A percentile compares a stretch with the other conserved stretches of the same genome.
Evolutionary conservation across 2,888 invertebrate species (phyloP).

Genomic region (Chironomus riparius): DNA sequence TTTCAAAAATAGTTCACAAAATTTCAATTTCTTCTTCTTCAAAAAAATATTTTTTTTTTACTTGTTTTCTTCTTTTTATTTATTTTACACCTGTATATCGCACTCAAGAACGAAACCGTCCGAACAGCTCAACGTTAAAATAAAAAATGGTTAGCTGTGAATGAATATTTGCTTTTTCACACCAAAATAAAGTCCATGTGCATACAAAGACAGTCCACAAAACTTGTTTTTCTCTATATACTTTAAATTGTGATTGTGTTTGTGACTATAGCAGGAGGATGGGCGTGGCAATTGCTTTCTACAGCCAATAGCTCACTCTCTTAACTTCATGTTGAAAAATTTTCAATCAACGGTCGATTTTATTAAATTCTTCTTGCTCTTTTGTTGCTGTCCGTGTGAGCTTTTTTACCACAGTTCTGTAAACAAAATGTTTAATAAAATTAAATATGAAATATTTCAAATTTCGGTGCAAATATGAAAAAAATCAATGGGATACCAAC

Average conservation of each 20-base stretch:
- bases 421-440: constrained; percentile 22
- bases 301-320: background rate
- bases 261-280: background rate
- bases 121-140: constrained; percentile 23
- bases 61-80: background rate
- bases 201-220: background rate
- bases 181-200: background rate
- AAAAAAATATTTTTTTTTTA: background rate
- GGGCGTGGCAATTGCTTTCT: background rate
- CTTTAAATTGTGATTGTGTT: background rate
- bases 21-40: background rate
- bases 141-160: constrained; percentile 22
- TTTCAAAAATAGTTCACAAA: background rate
- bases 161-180: constrained; percentile 11
- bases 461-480: background rate
- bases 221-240: constrained; percentile 25
- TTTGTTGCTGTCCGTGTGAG: background rate
- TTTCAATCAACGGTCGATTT: background rate
- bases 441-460: constrained; percentile 9
- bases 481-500: background rate
- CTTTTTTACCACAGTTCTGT: background rate
- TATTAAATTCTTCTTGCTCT: background rate
- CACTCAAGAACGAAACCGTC: constrained; percentile 5
- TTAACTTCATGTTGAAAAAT: constrained; percentile 16
- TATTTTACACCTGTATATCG: constrained; percentile 6